These are phyloP conservation scores for Hyphantria cunea DNA, from an alignment of 1,140 invertebrate genomes.

Conservation along the genomic window DNA sequence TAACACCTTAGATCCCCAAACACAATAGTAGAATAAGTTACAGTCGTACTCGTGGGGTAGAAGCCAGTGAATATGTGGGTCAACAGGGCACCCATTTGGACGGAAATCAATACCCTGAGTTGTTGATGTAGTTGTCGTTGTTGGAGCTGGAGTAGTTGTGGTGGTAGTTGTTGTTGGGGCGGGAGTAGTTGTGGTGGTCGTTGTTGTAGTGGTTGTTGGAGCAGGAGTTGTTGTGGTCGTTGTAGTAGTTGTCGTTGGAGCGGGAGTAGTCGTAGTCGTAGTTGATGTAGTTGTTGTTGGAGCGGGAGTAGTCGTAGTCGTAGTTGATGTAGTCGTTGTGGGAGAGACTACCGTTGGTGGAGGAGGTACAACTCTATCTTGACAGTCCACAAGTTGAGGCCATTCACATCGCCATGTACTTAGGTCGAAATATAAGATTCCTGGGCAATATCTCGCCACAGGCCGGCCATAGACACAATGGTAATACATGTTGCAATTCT, in stretches of 20 bases:
- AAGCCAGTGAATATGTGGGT: constrained; percentile 62
- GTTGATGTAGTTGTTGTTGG: constrained; percentile 1
- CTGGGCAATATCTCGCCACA: constrained; percentile 77
- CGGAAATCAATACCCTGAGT: constrained; percentile 37
- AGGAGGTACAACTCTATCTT: constrained; percentile 48
- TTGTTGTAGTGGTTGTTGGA: constrained; percentile 7
- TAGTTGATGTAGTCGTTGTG: constrained; percentile 20
- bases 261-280: not conserved
- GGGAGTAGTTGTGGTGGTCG: constrained; percentile 20
- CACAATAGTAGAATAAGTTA: constrained; percentile 84
- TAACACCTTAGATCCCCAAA: constrained; percentile 67
- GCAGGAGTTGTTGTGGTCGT: constrained; percentile 17
- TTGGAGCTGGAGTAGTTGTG: constrained; percentile 7
- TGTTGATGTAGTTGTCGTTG: constrained; percentile 13
- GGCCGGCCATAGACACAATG: constrained; percentile 79
- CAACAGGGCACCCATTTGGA: constrained; percentile 62
- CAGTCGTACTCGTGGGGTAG: constrained; percentile 81
- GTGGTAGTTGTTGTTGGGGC: constrained; percentile 25
- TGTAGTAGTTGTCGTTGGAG: not conserved
- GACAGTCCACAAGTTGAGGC: constrained; percentile 76
- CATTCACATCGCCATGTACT: constrained; percentile 82
- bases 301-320: constrained; percentile 2
- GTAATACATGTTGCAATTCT: constrained; percentile 83
- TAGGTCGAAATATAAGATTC: constrained; percentile 82
- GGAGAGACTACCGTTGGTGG: not conserved